phyloP scores from a whole-genome alignment of 35 echinoderm and acorn worm genomes.

The Nesometra sesokonis region DNA sequence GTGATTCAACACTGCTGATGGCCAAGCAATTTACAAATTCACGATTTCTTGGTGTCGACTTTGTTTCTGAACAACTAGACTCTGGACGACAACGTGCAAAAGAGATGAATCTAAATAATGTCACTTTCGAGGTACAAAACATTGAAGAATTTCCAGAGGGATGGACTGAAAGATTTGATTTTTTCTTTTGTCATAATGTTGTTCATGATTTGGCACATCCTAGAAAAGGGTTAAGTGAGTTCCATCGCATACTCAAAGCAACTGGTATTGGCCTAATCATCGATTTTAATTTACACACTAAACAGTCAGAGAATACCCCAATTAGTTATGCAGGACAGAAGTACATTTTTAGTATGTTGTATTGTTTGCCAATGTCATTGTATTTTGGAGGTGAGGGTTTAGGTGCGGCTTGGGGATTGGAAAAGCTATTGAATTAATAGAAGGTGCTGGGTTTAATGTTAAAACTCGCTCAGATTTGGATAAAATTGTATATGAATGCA shows the following conservation, averaged over 20 bases:
- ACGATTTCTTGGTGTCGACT: not conserved
- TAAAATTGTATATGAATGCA: not conserved
- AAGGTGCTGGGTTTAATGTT: slow-evolving; percentile 1
- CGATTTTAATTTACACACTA: not conserved
- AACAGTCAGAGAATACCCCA: not conserved
- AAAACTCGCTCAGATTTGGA: not conserved
- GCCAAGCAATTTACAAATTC: not conserved
- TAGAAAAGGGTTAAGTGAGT: not conserved
- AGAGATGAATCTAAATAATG: not conserved
- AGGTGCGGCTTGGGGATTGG: not conserved
- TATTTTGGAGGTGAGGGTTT: not conserved
- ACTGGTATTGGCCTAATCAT: not conserved
- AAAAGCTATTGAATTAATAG: not conserved
- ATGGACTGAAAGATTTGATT: not conserved
- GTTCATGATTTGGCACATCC: not conserved
- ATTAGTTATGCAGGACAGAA: not conserved
- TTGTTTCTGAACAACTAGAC: not conserved
- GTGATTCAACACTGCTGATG: not conserved
- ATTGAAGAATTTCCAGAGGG: not conserved
- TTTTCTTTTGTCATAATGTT: not conserved
- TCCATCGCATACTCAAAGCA: not conserved
- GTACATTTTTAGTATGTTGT: not conserved
- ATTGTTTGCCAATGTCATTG: not conserved
- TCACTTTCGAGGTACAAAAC: not conserved
- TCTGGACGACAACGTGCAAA: not conserved